Conservation (phyloP, 2,888 invertebrate species). For the Tipula confusa region DNA sequence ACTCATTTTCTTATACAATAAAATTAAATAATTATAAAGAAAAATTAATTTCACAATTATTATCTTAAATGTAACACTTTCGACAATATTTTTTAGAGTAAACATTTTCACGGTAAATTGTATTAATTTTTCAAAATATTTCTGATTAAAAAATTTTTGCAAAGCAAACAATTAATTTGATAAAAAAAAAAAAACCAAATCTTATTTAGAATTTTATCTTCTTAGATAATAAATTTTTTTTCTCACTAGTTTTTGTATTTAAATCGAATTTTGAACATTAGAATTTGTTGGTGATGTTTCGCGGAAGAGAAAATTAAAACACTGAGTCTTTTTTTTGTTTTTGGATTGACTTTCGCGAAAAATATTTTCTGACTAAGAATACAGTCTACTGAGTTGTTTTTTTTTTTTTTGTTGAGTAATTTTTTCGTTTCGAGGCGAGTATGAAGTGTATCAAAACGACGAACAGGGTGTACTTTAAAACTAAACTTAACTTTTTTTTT, state of each 20-base stretch:
- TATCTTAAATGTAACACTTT: not conserved
- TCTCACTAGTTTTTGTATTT: not conserved
- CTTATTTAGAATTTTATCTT: not conserved
- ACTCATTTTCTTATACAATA: not conserved
- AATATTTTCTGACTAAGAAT: not conserved
- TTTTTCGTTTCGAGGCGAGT: too few species aligned
- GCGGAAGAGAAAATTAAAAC: not conserved
- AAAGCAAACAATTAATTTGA: not conserved
- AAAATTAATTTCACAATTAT: conserved; percentile 9
- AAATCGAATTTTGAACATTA: not conserved
- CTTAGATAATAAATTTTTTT: not conserved
- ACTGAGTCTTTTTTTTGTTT: not conserved
- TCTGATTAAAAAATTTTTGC: not conserved
- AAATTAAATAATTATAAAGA: not conserved
- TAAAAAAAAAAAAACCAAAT: not conserved
- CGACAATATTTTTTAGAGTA: not conserved
- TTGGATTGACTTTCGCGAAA: not conserved
- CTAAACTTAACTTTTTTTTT: too few species aligned
- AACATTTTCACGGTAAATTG: not conserved
- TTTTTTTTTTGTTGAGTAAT: not conserved
- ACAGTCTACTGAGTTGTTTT: not conserved
- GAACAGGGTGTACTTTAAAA: not conserved
- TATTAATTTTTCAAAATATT: not conserved
- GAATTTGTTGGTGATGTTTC: not conserved
- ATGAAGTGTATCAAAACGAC: too few species aligned